Base-by-base conservation (phyloP, 2,797 vertebrate species). In the Gadopsis bispinosus region DNA sequence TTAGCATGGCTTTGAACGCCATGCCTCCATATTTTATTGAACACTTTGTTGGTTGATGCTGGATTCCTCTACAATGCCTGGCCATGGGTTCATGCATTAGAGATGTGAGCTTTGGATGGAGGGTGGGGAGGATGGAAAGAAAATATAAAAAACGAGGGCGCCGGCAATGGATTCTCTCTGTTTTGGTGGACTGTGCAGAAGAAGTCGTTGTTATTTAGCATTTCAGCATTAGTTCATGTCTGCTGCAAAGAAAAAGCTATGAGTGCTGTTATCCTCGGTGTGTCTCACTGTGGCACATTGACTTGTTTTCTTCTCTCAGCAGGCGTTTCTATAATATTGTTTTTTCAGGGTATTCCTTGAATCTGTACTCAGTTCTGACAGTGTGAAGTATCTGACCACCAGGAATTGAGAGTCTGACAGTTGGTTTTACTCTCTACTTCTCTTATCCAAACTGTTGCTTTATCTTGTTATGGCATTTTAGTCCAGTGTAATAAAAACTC, bases 1-100 rank as follows among this genome's bases (percentile, higher is more conserved):
- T 95, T 95, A 95, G 89, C 93, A 94, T 92, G 92, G 89, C 94
- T 95, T 95, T 95, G 95, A 95, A 95, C 87, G 76, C 85, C 83
- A 80, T 70, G 83, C 68, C 83, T 80, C 90, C 89, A 95, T 95
- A 91, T 95, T 95, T 95, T 95, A 95, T 95, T 94, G 91, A 95
- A 93, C 77, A 73, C 87, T 86, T 94, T 95, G 94, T 95, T 95
- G 93, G 91, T 94, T 93, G 92, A 93, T 92, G 88, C 91, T 65
- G 87, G 87, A 92, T 83, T 90, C 92, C 90, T 92, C 84, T 91
- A 93, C 92, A 94, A 90, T 84, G 85, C 90, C 81, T 75, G 85
- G 64, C 79, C 88, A 92, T 92, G 85, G 90, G 80, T 84, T 95
- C 93, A 95, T 95, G 93, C 88, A 94, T 95, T 93, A 95, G 93